Evolutionary conservation across 1,140 invertebrate genomes (phyloP).

Genomic region (Drosophila pseudoobscura): DNA sequence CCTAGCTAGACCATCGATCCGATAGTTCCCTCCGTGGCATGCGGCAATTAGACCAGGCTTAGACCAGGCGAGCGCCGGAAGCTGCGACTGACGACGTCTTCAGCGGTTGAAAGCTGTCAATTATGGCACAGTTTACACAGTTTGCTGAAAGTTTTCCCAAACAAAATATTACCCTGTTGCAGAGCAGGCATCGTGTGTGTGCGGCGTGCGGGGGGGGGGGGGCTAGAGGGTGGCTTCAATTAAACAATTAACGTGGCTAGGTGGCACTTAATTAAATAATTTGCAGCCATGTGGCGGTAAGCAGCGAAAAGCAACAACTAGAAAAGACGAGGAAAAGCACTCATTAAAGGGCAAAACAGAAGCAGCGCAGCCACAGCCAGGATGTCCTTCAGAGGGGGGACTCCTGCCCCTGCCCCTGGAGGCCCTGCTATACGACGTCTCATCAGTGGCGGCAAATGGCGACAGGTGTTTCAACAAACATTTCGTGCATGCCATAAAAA

Average conservation of each 20-base stretch:
- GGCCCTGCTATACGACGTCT: conserved; percentile 53
- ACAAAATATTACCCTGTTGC: conserved; percentile 18
- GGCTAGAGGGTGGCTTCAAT: conserved; percentile 33
- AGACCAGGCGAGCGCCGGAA: conserved; percentile 30
- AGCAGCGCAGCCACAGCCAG: neutral
- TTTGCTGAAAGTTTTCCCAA: conserved; percentile 59
- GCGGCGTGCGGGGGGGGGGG: neutral
- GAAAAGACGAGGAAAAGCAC: neutral
- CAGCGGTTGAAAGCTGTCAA: conserved; percentile 59
- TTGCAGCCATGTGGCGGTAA: conserved; percentile 62
- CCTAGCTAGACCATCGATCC: conserved; percentile 11
- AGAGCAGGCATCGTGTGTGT: neutral
- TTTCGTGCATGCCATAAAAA: conserved; percentile 72
- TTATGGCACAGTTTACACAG: conserved; percentile 69
- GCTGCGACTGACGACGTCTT: conserved; percentile 24
- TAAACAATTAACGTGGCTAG: conserved; percentile 74
- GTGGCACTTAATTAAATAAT: conserved; percentile 78
- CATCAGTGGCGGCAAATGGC: conserved; percentile 58
- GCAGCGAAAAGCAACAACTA: conserved; percentile 29
- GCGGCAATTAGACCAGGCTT: conserved; percentile 41
- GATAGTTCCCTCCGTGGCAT: neutral
- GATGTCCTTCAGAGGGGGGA: conserved; percentile 2
- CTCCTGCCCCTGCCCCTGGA: neutral
- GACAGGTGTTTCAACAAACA: conserved; percentile 74
- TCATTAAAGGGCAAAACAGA: conserved; percentile 1